Evolutionary conservation across 2,888 invertebrate genomes (phyloP), one percentile per base, ranked within the genome.

Genomic region (Ligdia adustata): DNA sequence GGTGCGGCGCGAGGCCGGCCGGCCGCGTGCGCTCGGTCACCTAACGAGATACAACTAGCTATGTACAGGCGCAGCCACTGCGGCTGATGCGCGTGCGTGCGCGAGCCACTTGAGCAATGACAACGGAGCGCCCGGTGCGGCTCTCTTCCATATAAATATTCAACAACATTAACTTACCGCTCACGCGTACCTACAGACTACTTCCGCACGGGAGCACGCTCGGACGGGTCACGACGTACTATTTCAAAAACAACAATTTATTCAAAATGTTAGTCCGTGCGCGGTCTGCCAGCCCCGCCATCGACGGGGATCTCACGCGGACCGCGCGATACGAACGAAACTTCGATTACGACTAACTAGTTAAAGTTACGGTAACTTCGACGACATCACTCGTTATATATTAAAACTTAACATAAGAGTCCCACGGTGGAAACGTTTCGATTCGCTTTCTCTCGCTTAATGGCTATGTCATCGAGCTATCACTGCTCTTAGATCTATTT

Each of bases 331-430:
- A n/a, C n/a, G 72, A 40, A 73, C 78, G 77, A 79, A 77, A 79
- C 86, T 88, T 87, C 85, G 87, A 86, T 86, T 81, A 82, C 72
- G 74, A 81, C 85, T 86, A 86, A 77, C 66, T 76, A 77, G 71
- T 6, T 83, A 82, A 82, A 82, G 79, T 84, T 87, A 87, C 80
- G 88, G 88, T 88, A 87, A 89, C 88, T 87, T 87, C 77, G 66
- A 68, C 74, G 27, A 37, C 41, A 79, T 75, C 69, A 69, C 79
- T 79, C 76, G 83, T 46, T 47, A 39, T 28, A 43, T 50, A 41
- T 34, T 73, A 69, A 69, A 80, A 83, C 81, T 70, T 65, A 75
- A 61, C 62, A 52, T 54, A 67, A 64, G 55, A 64, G 57, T 62
- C 53, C 64, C 64, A 64, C 57, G 56, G 60, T 59, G 60, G 63